Conservation (phyloP, 2,888 invertebrate species). For the Lasioglossum villosulum region DNA sequence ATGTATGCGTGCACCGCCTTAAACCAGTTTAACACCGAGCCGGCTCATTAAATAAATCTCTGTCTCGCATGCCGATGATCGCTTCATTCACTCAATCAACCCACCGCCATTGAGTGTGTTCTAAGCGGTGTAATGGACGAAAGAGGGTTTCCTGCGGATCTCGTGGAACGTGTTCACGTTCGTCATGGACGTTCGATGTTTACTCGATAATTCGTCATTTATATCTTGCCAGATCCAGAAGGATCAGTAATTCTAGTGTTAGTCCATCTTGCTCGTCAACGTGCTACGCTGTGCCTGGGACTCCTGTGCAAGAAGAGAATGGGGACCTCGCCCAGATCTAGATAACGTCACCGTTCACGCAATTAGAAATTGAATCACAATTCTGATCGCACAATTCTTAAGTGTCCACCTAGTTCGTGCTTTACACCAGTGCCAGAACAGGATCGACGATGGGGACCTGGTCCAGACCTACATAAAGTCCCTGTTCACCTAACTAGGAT, state of each 20-base stretch:
- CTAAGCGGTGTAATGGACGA: conserved; percentile 27
- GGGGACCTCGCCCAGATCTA: no score
- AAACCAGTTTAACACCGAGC: conserved; percentile 56
- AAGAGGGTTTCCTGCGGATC: neutral
- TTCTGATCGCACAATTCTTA: no score
- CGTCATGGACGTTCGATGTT: neutral
- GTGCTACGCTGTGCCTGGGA: no score
- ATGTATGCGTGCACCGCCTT: conserved; percentile 37
- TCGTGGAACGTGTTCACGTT: neutral
- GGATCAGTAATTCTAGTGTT: no score
- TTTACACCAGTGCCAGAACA: no score
- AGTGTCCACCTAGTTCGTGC: no score
- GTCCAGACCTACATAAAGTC: no score
- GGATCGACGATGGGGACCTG: no score
- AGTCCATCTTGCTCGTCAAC: no score
- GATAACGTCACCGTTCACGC: neutral
- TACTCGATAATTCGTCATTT: neutral
- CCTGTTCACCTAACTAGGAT: neutral
- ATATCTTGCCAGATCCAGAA: neutral
- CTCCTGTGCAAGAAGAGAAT: no score
- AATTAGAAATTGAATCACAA: neutral
- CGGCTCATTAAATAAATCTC: conserved; percentile 61
- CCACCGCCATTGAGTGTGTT: neutral
- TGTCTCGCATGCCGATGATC: conserved; percentile 35
- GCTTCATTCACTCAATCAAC: conserved; percentile 45